Base-by-base conservation (phyloP, 2,888 invertebrate genomes). In the Macropis europaea region DNA sequence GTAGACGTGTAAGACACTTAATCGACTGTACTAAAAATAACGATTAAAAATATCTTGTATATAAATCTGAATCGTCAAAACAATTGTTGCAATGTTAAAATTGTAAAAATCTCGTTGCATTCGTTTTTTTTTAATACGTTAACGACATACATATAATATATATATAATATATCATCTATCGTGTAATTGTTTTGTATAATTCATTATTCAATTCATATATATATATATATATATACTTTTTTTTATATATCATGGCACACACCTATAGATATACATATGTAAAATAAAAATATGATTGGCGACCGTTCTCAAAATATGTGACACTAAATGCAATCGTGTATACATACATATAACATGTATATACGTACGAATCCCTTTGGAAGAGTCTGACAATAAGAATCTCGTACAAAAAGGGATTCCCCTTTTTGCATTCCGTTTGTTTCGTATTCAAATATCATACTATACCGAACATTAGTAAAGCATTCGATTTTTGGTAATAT, bases 401-500 rank as follows among this genome's bases (percentile, higher is more conserved):
- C 11, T 19, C 9, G 26, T n/a, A n/a, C 6, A 7, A 11, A 15
- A 32, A 48, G 4, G 30, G 24, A 32, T 32, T 15, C 19, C 24
- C 42, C 15, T 36, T 15, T 52, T 6, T 26, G 3, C n/a, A 0
- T 19, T 9, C 9, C 30, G 36, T 15, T n/a, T 1, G 36, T 6
- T 17, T 19, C 11, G 0, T 53, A 15, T 15, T 15, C 28, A 32
- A 9, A 11, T n/a, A n/a, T 52, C 40, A 48, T 45, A 13, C 47
- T 56, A n/a, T n/a, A 71, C 42, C 64, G 61, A 67, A 59, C 54
- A 79, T 83, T 78, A 79, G 52, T 81, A 84, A 84, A 84, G 84
- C 84, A 79, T 77, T 74, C 22, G 53, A 70, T 84, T 82, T 84
- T 84, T 81, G 82, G 77, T 83, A 82, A 72, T 66, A 69, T 73